phyloP scores from a whole-genome alignment of 2,888 invertebrate genomes.

The Melinopterus prodromus region DNA sequence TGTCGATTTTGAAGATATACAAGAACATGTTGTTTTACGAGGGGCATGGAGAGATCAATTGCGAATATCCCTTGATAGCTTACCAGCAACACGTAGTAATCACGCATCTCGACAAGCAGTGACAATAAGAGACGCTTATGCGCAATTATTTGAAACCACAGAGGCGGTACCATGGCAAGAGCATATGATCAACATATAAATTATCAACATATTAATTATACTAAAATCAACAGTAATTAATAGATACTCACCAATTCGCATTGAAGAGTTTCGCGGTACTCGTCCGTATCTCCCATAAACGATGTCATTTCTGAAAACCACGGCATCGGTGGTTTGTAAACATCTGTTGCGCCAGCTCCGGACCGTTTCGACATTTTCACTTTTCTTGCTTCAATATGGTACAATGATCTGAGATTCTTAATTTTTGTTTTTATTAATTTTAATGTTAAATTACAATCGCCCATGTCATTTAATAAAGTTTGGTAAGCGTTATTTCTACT shows the following conservation, averaged over 20 bases:
- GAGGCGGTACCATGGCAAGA: constrained; percentile 21
- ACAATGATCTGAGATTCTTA: constrained; percentile 11
- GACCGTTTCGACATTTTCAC: constrained; percentile 5
- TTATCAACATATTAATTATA: constrained; percentile 11
- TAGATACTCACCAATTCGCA: constrained; percentile 8
- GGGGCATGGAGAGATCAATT: constrained; percentile 14
- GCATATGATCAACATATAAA: constrained; percentile 13
- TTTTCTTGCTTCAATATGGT: constrained; percentile 8
- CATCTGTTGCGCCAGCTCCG: neutral
- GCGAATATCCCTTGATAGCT: neutral
- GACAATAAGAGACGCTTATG: constrained; percentile 6
- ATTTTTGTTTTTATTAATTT: constrained; percentile 16
- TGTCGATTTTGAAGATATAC: constrained; percentile 15
- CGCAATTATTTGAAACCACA: constrained; percentile 14
- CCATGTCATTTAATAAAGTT: constrained; percentile 12
- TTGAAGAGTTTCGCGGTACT: constrained; percentile 11
- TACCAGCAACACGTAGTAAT: constrained; percentile 15
- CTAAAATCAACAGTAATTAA: constrained; percentile 5
- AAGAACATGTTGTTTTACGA: constrained; percentile 5
- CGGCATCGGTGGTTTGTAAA: constrained; percentile 7
- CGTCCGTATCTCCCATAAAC: constrained; percentile 10
- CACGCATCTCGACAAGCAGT: constrained; percentile 12
- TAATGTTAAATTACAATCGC: neutral
- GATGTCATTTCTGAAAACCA: constrained; percentile 12
- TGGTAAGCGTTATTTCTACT: constrained; percentile 10